phyloP scores from a whole-genome alignment of 2,888 invertebrate genomes.

The Aspidiotus rigidus region DNA sequence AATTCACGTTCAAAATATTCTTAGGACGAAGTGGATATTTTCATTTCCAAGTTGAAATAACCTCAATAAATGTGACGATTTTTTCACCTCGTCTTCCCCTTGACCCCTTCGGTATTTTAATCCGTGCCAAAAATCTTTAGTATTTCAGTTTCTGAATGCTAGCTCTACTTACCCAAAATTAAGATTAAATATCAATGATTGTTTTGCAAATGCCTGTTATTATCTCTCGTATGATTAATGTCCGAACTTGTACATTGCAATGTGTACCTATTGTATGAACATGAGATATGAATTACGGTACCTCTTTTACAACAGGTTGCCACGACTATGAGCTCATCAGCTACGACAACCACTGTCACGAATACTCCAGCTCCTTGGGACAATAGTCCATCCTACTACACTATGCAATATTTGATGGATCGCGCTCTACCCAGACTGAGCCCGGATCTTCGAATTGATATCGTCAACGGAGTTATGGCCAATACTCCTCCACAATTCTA shows the following conservation, averaged over 20 bases:
- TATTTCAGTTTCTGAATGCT: background rate
- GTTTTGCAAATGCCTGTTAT: background rate
- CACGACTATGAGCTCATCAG: too few species aligned
- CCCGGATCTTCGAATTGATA: conserved; percentile 18
- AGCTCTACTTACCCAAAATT: too few species aligned
- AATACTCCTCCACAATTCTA: conserved; percentile 7
- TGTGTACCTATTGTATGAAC: too few species aligned
- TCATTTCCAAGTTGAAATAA: background rate
- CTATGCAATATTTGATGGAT: conserved; percentile 12
- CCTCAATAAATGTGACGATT: background rate
- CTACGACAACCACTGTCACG: background rate
- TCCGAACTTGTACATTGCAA: too few species aligned
- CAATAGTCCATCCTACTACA: conserved; percentile 4
- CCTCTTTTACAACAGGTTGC: too few species aligned
- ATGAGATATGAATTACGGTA: too few species aligned
- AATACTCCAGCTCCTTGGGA: conserved; percentile 3
- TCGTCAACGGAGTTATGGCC: conserved; percentile 8
- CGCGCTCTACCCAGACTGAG: conserved; percentile 15
- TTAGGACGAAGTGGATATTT: background rate
- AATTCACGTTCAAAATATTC: too few species aligned
- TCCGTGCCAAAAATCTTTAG: background rate
- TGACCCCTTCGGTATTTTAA: background rate
- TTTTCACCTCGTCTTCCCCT: background rate
- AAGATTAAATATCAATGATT: background rate
- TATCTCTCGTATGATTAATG: background rate